Evolutionary conservation across 2,888 invertebrate genomes (phyloP), one percentile per base, ranked within the genome.

Genomic region (Athetis lepigone): DNA sequence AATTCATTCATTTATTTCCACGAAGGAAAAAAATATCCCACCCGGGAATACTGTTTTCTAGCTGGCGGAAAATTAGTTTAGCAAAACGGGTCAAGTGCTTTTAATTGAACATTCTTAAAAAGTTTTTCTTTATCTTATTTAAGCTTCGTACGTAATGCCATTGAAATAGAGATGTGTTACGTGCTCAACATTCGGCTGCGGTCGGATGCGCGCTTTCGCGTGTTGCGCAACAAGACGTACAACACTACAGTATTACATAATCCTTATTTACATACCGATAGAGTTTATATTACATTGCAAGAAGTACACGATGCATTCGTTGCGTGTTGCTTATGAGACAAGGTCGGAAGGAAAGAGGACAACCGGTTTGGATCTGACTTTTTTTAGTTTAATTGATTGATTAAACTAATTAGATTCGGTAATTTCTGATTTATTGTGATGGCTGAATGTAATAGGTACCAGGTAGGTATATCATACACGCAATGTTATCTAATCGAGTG

Each of bases 141-240:
- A 37, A 29, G 55, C 18, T 37, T 37, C 39, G 19, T 19, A 77
- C 75, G 66, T 81, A 80, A 82, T 80, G 80, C 82, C 79, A 85
- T 86, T 86, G 86, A 86, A 84, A 86, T 79, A 74, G 79, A 86
- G 86, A 87, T 85, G 82, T 77, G 76, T 76, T 77, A 75, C 75
- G 80, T 68, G 73, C 71, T 72, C 61, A 70, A 62, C 77, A 71
- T 79, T 74, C 66, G 78, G 84, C 82, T 81, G 71, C 89, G 90
- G 85, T 88, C 80, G 84, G 85, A 80, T 88, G 89, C 84, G 77
- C 86, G 84, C 92, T 90, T 91, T 92, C 90, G 88, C 85, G 82
- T 89, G 80, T 86, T 90, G 83, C 80, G 84, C 85, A 80, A 88
- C 85, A 70, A 68, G 62, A 75, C 45, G 55, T 52, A 71, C 66